A percentile compares a stretch with the other conserved stretches of the same genome.
Conservation (phyloP, 1,140 invertebrate genomes). For the Pantala flavescens region DNA sequence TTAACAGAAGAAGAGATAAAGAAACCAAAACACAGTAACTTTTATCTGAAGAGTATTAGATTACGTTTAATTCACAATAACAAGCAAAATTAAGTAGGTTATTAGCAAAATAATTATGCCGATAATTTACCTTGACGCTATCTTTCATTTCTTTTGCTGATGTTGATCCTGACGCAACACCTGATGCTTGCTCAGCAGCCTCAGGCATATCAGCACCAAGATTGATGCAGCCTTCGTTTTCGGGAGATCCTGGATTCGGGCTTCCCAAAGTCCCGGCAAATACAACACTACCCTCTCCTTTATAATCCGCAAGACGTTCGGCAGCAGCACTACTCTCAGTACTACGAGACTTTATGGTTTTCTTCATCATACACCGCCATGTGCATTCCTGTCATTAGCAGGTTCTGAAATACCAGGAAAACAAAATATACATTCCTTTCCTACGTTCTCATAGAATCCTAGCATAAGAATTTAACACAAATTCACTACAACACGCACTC, state of each 20-base stretch:
- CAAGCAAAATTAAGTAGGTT: no score
- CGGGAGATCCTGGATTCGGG: slow-evolving; percentile 27
- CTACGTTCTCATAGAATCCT: no score
- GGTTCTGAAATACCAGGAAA: neutral
- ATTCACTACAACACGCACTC: no score
- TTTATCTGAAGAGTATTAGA: no score
- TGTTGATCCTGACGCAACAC: slow-evolving; percentile 14
- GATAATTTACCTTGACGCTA: slow-evolving; percentile 19
- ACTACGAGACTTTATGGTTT: slow-evolving; percentile 23
- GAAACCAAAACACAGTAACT: no score
- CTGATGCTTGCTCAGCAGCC: slow-evolving; percentile 20
- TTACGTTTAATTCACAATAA: no score
- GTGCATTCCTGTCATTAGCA: slow-evolving; percentile 1
- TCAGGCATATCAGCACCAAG: slow-evolving; percentile 24
- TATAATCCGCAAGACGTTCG: slow-evolving; percentile 34
- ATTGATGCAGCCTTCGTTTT: slow-evolving; percentile 22
- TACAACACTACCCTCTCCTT: slow-evolving; percentile 25
- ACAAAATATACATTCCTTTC: neutral
- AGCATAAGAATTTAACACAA: no score
- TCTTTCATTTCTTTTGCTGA: slow-evolving; percentile 18
- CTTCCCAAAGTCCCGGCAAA: slow-evolving; percentile 19
- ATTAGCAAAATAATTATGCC: neutral
- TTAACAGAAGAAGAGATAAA: neutral
- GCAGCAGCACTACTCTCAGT: slow-evolving; percentile 32
- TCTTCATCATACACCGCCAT: slow-evolving; percentile 25